A percentile compares a stretch with the other conserved stretches of the same genome.
phyloP scores from a whole-genome alignment of 2,797 vertebrate genomes.

The Acipenser ruthenus region DNA sequence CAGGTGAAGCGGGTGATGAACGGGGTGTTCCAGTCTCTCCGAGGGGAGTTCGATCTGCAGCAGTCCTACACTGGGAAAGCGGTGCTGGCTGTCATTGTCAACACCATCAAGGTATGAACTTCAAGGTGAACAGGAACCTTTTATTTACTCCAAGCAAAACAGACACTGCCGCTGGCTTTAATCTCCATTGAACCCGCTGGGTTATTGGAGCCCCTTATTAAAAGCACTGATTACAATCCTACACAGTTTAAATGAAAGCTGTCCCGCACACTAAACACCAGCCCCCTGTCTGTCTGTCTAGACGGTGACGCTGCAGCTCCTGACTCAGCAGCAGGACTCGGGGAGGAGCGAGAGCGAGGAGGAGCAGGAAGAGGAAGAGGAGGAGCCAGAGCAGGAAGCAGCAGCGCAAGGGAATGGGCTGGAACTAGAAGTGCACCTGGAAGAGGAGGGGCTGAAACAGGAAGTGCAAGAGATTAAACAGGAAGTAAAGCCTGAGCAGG shows the following conservation, averaged over 20 bases:
- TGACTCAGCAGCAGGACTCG: constrained; percentile 29
- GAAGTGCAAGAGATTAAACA: constrained; percentile 4
- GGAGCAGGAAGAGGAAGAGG: not conserved
- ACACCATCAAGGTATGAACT: constrained; percentile 79
- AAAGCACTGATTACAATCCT: too few species aligned
- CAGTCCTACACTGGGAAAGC: constrained; percentile 74
- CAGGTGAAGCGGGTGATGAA: constrained; percentile 98
- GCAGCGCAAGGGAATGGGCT: not conserved
- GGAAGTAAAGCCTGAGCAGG: not conserved
- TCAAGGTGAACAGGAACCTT: too few species aligned
- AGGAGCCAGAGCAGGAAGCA: constrained; percentile 5
- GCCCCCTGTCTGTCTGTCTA: constrained; percentile 16
- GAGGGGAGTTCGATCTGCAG: constrained; percentile 78
- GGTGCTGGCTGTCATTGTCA: constrained; percentile 71
- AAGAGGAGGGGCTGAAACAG: not conserved
- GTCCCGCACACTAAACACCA: not conserved
- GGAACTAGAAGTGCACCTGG: not conserved
- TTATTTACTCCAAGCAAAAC: too few species aligned
- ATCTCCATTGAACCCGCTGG: too few species aligned
- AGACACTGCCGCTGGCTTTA: too few species aligned
- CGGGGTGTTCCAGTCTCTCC: constrained; percentile 80
- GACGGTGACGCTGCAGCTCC: constrained; percentile 61
- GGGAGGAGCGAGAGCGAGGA: constrained; percentile 8
- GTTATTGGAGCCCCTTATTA: too few species aligned
- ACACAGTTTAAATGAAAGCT: too few species aligned